phyloP scores from a whole-genome alignment of 1,140 invertebrate species.

The Condylostylus longicornis region DNA sequence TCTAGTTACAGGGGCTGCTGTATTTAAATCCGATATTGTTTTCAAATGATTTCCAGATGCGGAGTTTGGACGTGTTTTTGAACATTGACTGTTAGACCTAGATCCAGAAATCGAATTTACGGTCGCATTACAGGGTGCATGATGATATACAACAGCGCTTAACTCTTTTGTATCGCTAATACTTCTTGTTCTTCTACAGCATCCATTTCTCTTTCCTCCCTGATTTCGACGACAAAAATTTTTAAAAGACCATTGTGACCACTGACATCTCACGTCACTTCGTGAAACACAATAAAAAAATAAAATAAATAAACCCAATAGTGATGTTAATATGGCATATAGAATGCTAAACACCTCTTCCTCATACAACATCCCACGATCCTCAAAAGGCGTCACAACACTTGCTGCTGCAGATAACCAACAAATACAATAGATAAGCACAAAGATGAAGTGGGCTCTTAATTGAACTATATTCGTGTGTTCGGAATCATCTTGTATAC shows the following conservation, averaged over 20 bases:
- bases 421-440: conserved; percentile 57
- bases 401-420: conserved; percentile 57
- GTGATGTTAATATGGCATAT: conserved; percentile 53
- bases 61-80: conserved; percentile 26
- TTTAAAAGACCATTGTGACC: conserved; percentile 35
- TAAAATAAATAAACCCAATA: conserved; percentile 66
- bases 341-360: conserved; percentile 63
- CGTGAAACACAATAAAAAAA: conserved; percentile 73
- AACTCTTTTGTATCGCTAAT: conserved; percentile 46
- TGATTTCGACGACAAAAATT: conserved; percentile 35
- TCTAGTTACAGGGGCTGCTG: conserved; percentile 11
- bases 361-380: conserved; percentile 39
- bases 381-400: conserved; percentile 16
- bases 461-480: conserved; percentile 66
- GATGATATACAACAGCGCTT: neutral
- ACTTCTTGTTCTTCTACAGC: conserved; percentile 46
- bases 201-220: too few relatives aligned
- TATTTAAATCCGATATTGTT: conserved; percentile 4
- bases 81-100: conserved; percentile 44
- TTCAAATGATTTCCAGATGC: neutral
- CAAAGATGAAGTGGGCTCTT: conserved; percentile 58
- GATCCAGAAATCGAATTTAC: conserved; percentile 28
- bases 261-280: conserved; percentile 62
- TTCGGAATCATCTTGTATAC: conserved; percentile 66
- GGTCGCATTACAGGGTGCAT: conserved; percentile 16